Conservation (phyloP, 1,140 invertebrate genomes). For the Drosophila guanche region DNA sequence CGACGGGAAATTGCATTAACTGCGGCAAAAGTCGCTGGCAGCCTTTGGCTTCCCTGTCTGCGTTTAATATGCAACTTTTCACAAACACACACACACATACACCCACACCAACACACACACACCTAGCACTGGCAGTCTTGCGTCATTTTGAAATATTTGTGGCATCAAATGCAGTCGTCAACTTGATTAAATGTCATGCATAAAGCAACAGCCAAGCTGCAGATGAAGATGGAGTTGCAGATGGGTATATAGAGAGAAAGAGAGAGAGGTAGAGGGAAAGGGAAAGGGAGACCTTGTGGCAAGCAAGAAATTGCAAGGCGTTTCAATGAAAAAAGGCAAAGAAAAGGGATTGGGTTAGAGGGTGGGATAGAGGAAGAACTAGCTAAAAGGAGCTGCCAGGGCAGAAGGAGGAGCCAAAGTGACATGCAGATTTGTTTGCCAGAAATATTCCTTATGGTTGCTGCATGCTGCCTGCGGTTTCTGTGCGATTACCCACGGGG, state of each 20-base stretch:
- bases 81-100: slow-evolving; percentile 42
- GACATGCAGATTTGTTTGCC: slow-evolving; percentile 62
- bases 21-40: slow-evolving; percentile 70
- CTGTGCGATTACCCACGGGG: slow-evolving; percentile 24
- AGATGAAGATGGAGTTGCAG: slow-evolving; percentile 50
- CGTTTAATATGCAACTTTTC: slow-evolving; percentile 81
- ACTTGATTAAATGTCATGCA: slow-evolving; percentile 82
- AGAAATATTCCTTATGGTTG: slow-evolving; percentile 57
- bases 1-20: slow-evolving; percentile 77
- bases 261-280: background rate
- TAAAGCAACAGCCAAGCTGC: slow-evolving; percentile 76
- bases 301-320: slow-evolving; percentile 68
- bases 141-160: slow-evolving; percentile 81
- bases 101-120: slow-evolving; percentile 21
- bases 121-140: slow-evolving; percentile 60
- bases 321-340: slow-evolving; percentile 43
- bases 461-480: slow-evolving; percentile 3
- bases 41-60: slow-evolving; percentile 59
- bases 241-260: slow-evolving; percentile 8
- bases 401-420: slow-evolving; percentile 35
- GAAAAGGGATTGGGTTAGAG: slow-evolving; percentile 28
- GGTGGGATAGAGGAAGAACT: slow-evolving; percentile 22
- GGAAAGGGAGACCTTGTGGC: slow-evolving; percentile 20
- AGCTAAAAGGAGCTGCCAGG: slow-evolving; percentile 43
- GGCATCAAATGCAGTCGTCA: slow-evolving; percentile 82